These are phyloP conservation scores for Paralvinella palmiformis DNA, from an alignment of 1,140 invertebrate genomes.

Conservation along the genomic window DNA sequence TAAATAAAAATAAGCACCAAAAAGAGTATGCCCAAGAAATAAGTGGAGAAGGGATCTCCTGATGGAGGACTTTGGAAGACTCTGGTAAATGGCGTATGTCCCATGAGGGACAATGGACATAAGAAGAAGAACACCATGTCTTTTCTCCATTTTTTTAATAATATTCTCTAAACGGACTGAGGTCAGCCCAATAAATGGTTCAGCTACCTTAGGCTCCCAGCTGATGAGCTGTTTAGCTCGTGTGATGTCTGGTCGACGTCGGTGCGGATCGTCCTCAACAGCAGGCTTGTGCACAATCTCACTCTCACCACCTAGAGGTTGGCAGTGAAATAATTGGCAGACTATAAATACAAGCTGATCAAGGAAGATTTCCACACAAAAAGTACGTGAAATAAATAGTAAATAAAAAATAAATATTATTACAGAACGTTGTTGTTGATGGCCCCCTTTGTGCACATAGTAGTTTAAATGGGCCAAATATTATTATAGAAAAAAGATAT, in stretches of 20 bases:
- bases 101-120: not conserved
- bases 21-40: not conserved
- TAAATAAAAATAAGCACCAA: not conserved
- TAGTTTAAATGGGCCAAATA: too few relatives aligned
- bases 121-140: not conserved
- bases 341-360: too few relatives aligned
- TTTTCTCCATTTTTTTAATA: not conserved
- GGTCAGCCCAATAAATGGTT: not conserved
- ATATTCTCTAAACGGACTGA: not conserved
- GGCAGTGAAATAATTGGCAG: too few relatives aligned
- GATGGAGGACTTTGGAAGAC: not conserved
- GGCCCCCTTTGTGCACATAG: too few relatives aligned
- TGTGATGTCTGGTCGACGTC: constrained; percentile 85
- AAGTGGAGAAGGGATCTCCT: too few relatives aligned
- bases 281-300: constrained; percentile 67
- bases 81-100: not conserved
- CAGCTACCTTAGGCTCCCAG: constrained; percentile 85
- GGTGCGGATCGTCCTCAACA: constrained; percentile 92
- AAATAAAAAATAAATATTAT: too few relatives aligned
- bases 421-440: too few relatives aligned
- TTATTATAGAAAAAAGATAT: too few relatives aligned
- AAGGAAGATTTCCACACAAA: too few relatives aligned
- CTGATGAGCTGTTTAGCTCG: constrained; percentile 76
- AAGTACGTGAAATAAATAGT: too few relatives aligned
- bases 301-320: constrained; percentile 69